phyloP scores from a whole-genome alignment of 2,888 invertebrate genomes.

The Oscheius sp. region DNA sequence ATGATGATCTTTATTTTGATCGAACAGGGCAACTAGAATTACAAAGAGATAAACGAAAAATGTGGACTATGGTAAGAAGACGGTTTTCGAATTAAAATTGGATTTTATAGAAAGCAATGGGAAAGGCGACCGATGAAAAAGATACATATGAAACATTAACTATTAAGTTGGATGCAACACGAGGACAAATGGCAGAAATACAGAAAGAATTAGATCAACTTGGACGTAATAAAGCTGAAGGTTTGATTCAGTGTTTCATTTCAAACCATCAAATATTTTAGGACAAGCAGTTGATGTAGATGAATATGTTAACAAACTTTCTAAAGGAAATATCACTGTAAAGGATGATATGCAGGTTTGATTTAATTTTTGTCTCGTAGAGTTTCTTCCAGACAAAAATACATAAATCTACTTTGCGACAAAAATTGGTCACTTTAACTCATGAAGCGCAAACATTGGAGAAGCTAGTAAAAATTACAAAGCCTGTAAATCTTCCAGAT shows the following conservation, averaged over 20 bases:
- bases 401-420: conserved; percentile 59
- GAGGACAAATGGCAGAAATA: conserved; percentile 47
- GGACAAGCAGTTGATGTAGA: conserved; percentile 43
- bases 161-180: conserved; percentile 48
- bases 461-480: conserved; percentile 61
- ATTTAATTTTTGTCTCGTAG: not conserved
- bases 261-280: not conserved
- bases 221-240: conserved; percentile 14
- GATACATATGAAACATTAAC: conserved; percentile 58
- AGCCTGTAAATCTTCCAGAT: conserved; percentile 54
- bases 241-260: not conserved
- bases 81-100: not conserved
- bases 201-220: conserved; percentile 50
- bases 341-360: conserved; percentile 49
- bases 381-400: conserved; percentile 56
- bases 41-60: conserved; percentile 85
- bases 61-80: conserved; percentile 70
- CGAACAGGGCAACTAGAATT: conserved; percentile 91
- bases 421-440: conserved; percentile 52
- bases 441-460: conserved; percentile 58
- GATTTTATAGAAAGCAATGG: conserved; percentile 21
- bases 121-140: conserved; percentile 30
- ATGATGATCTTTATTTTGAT: conserved; percentile 94
- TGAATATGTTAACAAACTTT: conserved; percentile 53
- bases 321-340: conserved; percentile 39